Conservation (phyloP, 1,140 invertebrate genomes). For the Zophobas atratus region DNA sequence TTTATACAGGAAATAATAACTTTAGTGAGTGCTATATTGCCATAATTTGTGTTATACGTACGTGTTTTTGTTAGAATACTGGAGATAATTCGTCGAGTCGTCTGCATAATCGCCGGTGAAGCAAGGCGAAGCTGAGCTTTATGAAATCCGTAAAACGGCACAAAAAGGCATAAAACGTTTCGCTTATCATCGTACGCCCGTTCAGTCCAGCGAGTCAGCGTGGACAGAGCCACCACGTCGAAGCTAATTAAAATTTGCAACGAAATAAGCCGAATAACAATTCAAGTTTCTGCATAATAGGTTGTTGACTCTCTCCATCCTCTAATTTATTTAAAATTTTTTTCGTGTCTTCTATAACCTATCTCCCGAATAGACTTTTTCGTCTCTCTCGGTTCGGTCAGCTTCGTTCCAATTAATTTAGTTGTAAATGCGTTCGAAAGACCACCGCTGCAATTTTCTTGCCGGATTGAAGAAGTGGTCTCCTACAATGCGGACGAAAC, state of each 20-base stretch:
- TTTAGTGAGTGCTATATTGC: too few relatives aligned
- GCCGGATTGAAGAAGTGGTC: background rate
- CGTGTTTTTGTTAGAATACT: too few relatives aligned
- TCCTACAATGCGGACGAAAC: background rate
- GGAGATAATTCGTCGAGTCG: too few relatives aligned
- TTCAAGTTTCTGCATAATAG: slow-evolving; percentile 33
- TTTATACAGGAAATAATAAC: too few relatives aligned
- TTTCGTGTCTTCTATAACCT: slow-evolving; percentile 5
- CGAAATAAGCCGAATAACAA: slow-evolving; percentile 7
- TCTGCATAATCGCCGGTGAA: too few relatives aligned
- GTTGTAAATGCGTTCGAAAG: slow-evolving; percentile 11
- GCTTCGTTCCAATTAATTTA: slow-evolving; percentile 32
- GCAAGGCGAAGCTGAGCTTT: too few relatives aligned
- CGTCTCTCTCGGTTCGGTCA: background rate
- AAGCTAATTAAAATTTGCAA: slow-evolving; percentile 28
- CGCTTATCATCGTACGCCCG: too few relatives aligned
- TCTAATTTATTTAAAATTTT: slow-evolving; percentile 25
- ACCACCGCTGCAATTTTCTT: slow-evolving; percentile 22
- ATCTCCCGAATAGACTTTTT: slow-evolving; percentile 1
- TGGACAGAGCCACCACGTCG: background rate
- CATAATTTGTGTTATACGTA: too few relatives aligned
- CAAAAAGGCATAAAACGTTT: too few relatives aligned
- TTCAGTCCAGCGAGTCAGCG: background rate
- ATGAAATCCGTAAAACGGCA: too few relatives aligned
- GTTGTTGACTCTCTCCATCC: slow-evolving; percentile 12